A percentile compares a stretch with the other conserved stretches of the same genome.
phyloP scores from a whole-genome alignment of 2,797 vertebrate genomes.

The Lithobates pipiens region DNA sequence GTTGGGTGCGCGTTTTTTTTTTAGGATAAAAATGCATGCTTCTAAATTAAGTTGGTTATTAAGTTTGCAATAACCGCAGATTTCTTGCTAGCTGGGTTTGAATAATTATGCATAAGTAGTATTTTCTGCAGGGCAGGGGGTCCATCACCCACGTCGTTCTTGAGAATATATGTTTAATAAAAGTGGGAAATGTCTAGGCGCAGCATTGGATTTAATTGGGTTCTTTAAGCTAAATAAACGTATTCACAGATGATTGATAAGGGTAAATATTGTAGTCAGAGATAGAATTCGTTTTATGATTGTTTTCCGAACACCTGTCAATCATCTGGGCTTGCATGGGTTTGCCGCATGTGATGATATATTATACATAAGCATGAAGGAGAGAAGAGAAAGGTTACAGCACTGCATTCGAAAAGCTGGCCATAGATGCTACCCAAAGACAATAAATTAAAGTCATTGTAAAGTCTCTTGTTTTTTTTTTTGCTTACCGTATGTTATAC shows the following conservation, averaged over 20 bases:
- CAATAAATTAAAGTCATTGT: no score
- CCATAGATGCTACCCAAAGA: no score
- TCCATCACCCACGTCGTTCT: background rate
- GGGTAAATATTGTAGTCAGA: background rate
- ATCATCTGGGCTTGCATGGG: background rate
- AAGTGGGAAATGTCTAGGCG: background rate
- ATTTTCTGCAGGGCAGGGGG: background rate
- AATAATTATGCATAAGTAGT: background rate
- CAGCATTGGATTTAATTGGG: background rate
- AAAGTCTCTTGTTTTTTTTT: no score
- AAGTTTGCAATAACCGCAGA: background rate
- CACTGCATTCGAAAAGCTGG: no score
- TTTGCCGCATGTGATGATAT: no score
- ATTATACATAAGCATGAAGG: no score
- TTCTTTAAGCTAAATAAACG: background rate
- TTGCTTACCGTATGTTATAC: no score
- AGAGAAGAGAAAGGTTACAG: no score
- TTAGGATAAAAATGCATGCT: background rate
- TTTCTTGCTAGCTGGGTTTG: background rate
- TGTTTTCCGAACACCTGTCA: background rate
- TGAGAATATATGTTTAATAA: background rate
- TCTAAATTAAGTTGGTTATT: constrained; percentile 10
- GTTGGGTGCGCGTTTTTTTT: background rate
- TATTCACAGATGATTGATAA: background rate
- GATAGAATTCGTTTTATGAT: no score